A percentile compares a stretch with the other conserved stretches of the same genome.
Conservation (phyloP, 2,888 invertebrate genomes). For the Phortica okadai region DNA sequence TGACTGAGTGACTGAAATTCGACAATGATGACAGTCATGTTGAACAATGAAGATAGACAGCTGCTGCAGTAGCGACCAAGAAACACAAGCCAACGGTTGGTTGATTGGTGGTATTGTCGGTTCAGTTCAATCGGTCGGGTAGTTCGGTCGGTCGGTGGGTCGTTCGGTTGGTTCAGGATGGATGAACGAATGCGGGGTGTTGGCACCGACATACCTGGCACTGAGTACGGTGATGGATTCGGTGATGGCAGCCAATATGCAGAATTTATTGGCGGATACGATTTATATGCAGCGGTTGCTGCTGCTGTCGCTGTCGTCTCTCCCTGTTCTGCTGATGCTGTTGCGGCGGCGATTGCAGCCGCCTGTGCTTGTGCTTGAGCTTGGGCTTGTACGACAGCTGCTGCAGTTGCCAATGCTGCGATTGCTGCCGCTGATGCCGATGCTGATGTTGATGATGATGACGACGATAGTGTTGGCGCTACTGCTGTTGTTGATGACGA, state of each 20-base stretch:
- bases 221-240: conserved; percentile 86
- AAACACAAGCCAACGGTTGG: not conserved
- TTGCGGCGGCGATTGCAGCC: not conserved
- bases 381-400: conserved; percentile 36
- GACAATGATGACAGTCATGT: not conserved
- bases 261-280: conserved; percentile 88
- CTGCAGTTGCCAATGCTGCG: conserved; percentile 31
- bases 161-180: not conserved
- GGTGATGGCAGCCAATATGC: conserved; percentile 90
- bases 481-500: conserved; percentile 51
- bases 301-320: conserved; percentile 44
- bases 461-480: conserved; percentile 41
- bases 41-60: conserved; percentile 56
- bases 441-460: conserved; percentile 38
- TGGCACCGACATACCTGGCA: conserved; percentile 82
- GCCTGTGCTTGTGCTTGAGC: conserved; percentile 42
- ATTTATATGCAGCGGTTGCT: conserved; percentile 71
- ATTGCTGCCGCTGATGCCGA: conserved; percentile 40
- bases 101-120: conserved; percentile 29
- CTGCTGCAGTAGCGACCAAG: conserved; percentile 35
- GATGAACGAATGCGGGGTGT: not conserved
- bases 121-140: not conserved
- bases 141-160: not conserved
- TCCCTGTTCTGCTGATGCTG: conserved; percentile 36
- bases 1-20: too few relatives aligned